Base-by-base conservation (phyloP, 2,113 vertebrate species). In the Notothenia rossii region DNA sequence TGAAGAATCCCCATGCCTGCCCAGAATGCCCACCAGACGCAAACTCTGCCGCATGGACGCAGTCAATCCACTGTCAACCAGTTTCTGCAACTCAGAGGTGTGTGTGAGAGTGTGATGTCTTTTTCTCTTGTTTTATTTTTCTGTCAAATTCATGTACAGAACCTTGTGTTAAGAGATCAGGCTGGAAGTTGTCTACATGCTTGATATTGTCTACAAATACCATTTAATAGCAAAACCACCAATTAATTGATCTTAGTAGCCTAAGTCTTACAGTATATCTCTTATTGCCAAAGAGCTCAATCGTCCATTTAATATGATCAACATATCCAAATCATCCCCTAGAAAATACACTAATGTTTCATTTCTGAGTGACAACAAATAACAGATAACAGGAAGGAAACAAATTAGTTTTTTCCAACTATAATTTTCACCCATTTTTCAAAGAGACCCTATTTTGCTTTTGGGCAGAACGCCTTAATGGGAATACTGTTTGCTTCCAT, bases 41-140 rank as follows among this genome's bases (percentile, higher is more conserved):
- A 79, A 75, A 65, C 93, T 93, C 4, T 1, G 90, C 3, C 92
- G 91, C 72, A 91, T 91, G 91, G 84, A 91, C 3, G 92, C 92
- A 13, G 1, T 93, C 7, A 83, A 85, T 62, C 91, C 93, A 2
- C 49, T 53, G 25, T 79, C 64, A 1, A 2, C 22, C 54, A 67
- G 3, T 20, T 13, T 50, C 70, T 66, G 40, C 18, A 53, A 2
- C 15, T 72, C 67, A 55, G 88, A 94, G 88, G 91, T 90, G 12
- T 36, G 77, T 80, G 51, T 55, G 60, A 49, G 46, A 17, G 17
- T 48, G 33, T 60, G n/a, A 43, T 5, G n/a, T 54, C 15, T 50
- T 29, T 65, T 3, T 2, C 7, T 15, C 48, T 48, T 29, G 20
- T 49, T 25, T 65, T 18, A 18, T 67, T 50, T 50, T 50, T 33